Base-by-base conservation (phyloP, 2,113 vertebrate genomes). In the Lasiurus borealis region DNA sequence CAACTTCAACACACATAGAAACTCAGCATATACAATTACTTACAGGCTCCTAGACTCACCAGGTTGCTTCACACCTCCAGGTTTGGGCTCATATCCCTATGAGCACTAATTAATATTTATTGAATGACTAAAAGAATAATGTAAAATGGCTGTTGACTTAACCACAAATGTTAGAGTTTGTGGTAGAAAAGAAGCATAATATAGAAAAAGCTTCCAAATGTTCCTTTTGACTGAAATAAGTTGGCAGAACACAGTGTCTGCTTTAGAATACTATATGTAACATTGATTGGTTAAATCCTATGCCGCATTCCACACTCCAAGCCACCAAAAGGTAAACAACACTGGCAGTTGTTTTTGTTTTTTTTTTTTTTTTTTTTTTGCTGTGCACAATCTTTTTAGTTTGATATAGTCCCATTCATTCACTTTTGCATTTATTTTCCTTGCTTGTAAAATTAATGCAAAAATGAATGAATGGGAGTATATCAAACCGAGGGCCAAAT, bases 101-200 rank as follows among this genome's bases (percentile, higher is more conserved):
- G 71, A 77, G 2, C 44, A 85, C 36, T 78, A 92, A 94, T 89
- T 78, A 81, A 92, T 93, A 78, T 83, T 85, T 92, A 90, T 64
- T 90, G 34, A 91, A 88, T 69, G 80, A 77, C 54, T 82, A 92
- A 88, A 83, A 71, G 64, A 90, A 90, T 92, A 92, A 93, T 78
- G 31, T 92, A 73, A 95, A 94, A 77, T 40, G 6, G n/a, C n/a
- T 90, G 19, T 46, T 78, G 16, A 94, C 10, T 92, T 80, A 91
- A 85, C 68, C 54, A 88, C 40, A 91, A 81, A 73, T 40, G 16
- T 66, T 84, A 59, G 71, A 86, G 73, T 48, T 73, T 84, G 68
- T 86, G 50, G 44, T 15, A 13, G 12, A 31, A 82, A 62, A 81
- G 8, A 81, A 78, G 50, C 48, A 64, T 19, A 94, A 25, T 27